Conservation (phyloP, 2,113 vertebrate species). For the Chionomys nivalis region DNA sequence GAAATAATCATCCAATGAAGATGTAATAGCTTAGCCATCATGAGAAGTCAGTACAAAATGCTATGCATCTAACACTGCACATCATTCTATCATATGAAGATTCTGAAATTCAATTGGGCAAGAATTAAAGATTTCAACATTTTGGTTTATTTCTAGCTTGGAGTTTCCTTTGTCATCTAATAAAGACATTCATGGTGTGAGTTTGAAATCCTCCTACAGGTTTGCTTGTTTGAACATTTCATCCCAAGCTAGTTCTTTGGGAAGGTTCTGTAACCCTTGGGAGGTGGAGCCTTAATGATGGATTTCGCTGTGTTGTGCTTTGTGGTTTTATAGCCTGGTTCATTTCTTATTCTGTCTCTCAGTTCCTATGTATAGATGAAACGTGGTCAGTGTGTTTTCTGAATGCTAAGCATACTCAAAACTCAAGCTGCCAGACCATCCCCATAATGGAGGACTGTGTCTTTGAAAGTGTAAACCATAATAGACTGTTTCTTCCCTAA, state of each 20-base stretch:
- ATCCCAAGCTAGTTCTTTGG: neutral
- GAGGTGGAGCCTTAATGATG: neutral
- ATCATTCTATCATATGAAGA: neutral
- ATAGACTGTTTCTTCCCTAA: neutral
- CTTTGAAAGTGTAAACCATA: neutral
- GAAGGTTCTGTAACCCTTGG: neutral
- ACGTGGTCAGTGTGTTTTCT: neutral
- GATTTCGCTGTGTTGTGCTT: rapidly evolving
- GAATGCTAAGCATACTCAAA: neutral
- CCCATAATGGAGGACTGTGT: too few relatives aligned
- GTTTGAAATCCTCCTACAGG: neutral
- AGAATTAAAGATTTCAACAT: neutral
- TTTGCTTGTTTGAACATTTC: neutral
- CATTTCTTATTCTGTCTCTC: neutral
- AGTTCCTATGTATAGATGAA: too few relatives aligned
- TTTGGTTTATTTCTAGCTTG: neutral
- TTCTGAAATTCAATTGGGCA: neutral
- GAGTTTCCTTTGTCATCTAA: neutral
- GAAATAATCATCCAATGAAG: neutral
- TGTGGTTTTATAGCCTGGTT: neutral
- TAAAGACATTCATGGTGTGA: neutral
- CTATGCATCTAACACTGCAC: neutral
- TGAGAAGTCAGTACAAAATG: neutral
- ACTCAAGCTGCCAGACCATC: neutral
- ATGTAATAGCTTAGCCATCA: neutral